Evolutionary conservation across 2,888 invertebrate genomes (phyloP).

Genomic region (Coelinius sp.): DNA sequence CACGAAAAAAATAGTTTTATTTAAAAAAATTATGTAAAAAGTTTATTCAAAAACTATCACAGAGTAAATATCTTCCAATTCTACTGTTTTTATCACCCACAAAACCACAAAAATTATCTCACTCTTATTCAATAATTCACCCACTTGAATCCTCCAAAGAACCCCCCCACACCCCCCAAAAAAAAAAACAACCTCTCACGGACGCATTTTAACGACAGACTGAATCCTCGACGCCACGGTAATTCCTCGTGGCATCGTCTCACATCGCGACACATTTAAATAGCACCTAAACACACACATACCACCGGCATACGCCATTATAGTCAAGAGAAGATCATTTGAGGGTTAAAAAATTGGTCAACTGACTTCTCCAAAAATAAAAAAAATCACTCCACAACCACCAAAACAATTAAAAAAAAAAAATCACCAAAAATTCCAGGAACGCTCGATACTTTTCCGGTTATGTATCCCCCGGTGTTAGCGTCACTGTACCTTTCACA

Average conservation of each 20-base stretch:
- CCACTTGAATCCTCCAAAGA: too few relatives aligned
- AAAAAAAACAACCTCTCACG: background rate
- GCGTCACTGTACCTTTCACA: background rate
- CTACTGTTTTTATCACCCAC: background rate
- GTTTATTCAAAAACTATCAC: background rate
- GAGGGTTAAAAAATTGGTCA: background rate
- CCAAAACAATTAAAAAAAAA: background rate
- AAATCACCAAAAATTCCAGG: constrained; percentile 6
- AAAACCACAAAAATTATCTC: too few relatives aligned
- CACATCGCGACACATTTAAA: constrained; percentile 24
- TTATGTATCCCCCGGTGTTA: constrained; percentile 17
- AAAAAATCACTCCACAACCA: background rate
- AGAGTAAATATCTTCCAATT: background rate
- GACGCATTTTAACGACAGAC: background rate
- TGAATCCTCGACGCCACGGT: constrained; percentile 16
- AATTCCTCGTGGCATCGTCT: constrained; percentile 25
- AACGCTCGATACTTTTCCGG: constrained; percentile 32
- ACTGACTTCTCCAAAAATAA: background rate
- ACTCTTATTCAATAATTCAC: too few relatives aligned
- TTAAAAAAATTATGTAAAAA: too few relatives aligned
- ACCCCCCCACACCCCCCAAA: background rate
- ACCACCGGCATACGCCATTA: constrained; percentile 23
- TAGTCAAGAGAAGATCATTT: background rate
- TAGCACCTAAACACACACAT: constrained; percentile 10
- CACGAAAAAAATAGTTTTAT: too few relatives aligned